These are phyloP conservation scores for Phrixothrix hirtus DNA, from an alignment of 2,888 invertebrate species.

Conservation along the genomic window DNA sequence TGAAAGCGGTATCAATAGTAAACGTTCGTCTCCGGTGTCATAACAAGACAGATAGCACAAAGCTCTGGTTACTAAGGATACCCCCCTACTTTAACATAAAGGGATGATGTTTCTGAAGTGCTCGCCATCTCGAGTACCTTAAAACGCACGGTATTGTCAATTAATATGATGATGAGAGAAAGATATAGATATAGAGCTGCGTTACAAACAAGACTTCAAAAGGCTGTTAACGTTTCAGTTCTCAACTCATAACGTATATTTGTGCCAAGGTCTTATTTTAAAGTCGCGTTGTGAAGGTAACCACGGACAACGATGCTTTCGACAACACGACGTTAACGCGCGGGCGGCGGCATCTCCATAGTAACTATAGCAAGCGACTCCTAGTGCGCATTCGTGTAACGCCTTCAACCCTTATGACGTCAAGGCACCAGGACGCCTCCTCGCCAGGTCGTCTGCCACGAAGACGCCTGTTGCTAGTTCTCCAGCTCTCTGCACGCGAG, in stretches of 20 bases:
- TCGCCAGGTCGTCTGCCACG: slow-evolving; percentile 48
- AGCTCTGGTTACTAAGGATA: slow-evolving; percentile 31
- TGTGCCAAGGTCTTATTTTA: slow-evolving; percentile 30
- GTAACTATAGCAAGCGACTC: slow-evolving; percentile 49
- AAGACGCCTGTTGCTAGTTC: slow-evolving; percentile 58
- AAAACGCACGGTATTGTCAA: slow-evolving; percentile 25
- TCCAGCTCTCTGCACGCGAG: slow-evolving; percentile 50
- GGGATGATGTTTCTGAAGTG: slow-evolving; percentile 25
- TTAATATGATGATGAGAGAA: slow-evolving; percentile 18
- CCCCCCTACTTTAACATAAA: slow-evolving; percentile 27
- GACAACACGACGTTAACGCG: slow-evolving; percentile 48
- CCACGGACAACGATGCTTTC: slow-evolving; percentile 53
- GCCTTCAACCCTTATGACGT: slow-evolving; percentile 53
- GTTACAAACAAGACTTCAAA: slow-evolving; percentile 15
- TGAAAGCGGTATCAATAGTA: slow-evolving; percentile 40
- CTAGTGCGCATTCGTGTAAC: slow-evolving; percentile 52
- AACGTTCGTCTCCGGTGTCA: slow-evolving; percentile 32
- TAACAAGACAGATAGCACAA: slow-evolving; percentile 32
- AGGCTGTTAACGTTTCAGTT: slow-evolving; percentile 20
- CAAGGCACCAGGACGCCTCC: slow-evolving; percentile 51
- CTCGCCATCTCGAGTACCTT: slow-evolving; percentile 26
- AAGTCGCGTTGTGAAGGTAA: slow-evolving; percentile 42
- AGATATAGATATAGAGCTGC: slow-evolving; percentile 19
- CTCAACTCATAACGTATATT: slow-evolving; percentile 29
- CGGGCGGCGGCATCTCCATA: slow-evolving; percentile 52